These are phyloP conservation scores for Cebus imitator DNA, from an alignment of 2,113 vertebrate genomes.

Conservation along the genomic window DNA sequence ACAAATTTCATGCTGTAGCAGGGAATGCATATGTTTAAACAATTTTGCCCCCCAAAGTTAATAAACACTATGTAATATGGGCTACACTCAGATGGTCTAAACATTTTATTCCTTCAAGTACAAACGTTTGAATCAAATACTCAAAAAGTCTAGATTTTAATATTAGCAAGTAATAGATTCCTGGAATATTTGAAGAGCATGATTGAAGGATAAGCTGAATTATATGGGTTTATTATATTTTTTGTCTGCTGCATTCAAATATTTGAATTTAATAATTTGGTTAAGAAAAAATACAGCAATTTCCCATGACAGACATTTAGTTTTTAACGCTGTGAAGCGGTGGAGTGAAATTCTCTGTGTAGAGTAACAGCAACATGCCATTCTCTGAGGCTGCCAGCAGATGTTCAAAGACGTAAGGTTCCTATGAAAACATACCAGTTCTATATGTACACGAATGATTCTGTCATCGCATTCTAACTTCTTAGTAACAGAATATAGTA, in stretches of 20 bases:
- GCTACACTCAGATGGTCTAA: neutral
- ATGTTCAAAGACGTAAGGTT: neutral
- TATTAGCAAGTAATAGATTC: neutral
- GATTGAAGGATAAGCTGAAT: neutral
- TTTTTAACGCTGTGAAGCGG: neutral
- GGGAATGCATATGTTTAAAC: neutral
- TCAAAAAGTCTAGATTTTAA: slow-evolving; percentile 14
- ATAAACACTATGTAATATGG: neutral
- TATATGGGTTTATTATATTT: neutral
- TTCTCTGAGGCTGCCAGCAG: neutral
- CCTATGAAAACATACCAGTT: neutral
- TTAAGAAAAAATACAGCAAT: neutral
- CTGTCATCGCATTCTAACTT: neutral
- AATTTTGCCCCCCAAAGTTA: neutral
- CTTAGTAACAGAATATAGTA: neutral
- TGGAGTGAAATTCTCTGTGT: neutral
- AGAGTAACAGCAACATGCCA: neutral
- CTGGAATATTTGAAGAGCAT: neutral
- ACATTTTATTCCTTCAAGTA: neutral
- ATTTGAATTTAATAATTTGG: neutral
- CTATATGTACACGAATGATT: neutral
- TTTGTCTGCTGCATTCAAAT: neutral
- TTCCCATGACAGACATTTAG: neutral
- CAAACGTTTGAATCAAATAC: neutral
- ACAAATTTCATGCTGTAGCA: neutral